phyloP scores from a whole-genome alignment of 2,888 invertebrate genomes.

The Odontocerum albicorne region DNA sequence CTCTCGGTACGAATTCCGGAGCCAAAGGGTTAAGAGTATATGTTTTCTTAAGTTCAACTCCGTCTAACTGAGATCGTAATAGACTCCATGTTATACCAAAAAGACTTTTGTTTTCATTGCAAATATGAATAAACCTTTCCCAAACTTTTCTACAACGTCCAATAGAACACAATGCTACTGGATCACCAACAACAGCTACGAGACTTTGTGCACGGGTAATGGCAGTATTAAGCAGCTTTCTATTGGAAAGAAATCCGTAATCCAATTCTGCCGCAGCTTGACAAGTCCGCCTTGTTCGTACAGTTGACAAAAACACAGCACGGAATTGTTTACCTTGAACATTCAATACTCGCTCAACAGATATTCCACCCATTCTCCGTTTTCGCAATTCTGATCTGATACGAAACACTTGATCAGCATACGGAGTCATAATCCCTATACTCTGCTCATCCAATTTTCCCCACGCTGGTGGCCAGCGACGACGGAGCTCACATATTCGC shows the following conservation, averaged over 20 bases:
- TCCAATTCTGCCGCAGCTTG: conserved; percentile 61
- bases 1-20: conserved; percentile 75
- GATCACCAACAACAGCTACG: conserved; percentile 84
- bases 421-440: conserved; percentile 84
- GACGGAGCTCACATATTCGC: conserved; percentile 69
- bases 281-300: conserved; percentile 72
- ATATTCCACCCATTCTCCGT: conserved; percentile 70
- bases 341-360: conserved; percentile 80
- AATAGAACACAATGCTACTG: conserved; percentile 76
- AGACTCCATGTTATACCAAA: conserved; percentile 73
- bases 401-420: conserved; percentile 76
- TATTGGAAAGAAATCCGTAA: conserved; percentile 81
- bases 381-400: conserved; percentile 77
- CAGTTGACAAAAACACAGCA: conserved; percentile 77
- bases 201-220: conserved; percentile 80
- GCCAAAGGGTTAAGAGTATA: conserved; percentile 82
- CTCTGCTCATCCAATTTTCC: conserved; percentile 74
- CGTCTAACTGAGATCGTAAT: conserved; percentile 68
- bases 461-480: conserved; percentile 74
- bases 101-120: conserved; percentile 69
- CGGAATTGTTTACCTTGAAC: conserved; percentile 88
- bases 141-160: conserved; percentile 81
- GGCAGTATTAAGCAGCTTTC: conserved; percentile 80
- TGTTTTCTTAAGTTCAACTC: conserved; percentile 72
- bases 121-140: conserved; percentile 75